A percentile compares a stretch with the other conserved stretches of the same genome.
Evolutionary conservation across 1,140 invertebrate species (phyloP).

Genomic region (Tribolium madens): DNA sequence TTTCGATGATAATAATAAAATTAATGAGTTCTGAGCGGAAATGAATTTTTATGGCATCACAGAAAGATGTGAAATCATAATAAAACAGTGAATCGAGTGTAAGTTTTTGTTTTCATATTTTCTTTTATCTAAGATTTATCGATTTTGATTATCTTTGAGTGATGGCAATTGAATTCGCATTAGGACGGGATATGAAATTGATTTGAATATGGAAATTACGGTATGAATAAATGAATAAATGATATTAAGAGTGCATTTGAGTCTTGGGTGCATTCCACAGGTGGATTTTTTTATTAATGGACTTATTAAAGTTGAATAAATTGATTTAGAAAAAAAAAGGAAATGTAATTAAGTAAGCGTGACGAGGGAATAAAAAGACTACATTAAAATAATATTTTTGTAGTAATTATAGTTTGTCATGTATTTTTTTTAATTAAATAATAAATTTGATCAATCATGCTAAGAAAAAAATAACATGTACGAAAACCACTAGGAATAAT

Average conservation of each 20-base stretch:
- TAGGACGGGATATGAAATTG: background rate
- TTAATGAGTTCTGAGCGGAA: background rate
- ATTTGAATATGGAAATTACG: background rate
- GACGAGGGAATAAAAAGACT: too few species aligned
- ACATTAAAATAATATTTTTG: too few species aligned
- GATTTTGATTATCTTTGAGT: background rate
- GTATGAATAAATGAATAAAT: background rate
- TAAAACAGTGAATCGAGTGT: background rate
- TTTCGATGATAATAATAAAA: conserved; percentile 7
- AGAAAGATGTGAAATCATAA: background rate
- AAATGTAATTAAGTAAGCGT: too few species aligned
- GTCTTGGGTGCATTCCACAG: background rate
- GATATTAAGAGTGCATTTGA: background rate
- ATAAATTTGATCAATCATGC: too few species aligned
- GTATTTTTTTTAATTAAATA: too few species aligned
- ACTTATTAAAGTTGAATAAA: too few species aligned
- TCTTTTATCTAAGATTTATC: background rate
- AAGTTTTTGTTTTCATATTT: too few species aligned
- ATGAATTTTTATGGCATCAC: conserved; percentile 1
- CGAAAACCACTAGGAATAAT: too few species aligned
- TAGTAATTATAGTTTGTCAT: too few species aligned
- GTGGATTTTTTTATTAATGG: background rate
- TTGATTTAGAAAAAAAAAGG: too few species aligned
- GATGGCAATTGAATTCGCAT: background rate
- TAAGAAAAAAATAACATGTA: too few species aligned